Conservation (phyloP, 1,140 invertebrate species). For the Drosophila orosa region DNA sequence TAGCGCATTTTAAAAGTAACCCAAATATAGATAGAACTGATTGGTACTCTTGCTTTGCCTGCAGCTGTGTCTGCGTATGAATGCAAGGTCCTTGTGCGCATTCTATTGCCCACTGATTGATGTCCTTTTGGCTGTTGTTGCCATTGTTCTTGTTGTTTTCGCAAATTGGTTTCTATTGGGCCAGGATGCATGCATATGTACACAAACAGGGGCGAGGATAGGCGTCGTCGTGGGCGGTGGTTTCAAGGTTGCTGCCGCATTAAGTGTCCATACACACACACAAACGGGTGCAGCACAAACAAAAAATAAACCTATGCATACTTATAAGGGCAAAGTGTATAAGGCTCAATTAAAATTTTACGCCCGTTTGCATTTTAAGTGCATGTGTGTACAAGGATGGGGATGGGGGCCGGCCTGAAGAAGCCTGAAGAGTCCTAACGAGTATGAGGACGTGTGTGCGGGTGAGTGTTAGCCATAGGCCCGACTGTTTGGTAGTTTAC, state of each 20-base stretch:
- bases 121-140: slow-evolving; percentile 62
- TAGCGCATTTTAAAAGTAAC: background rate
- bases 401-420: background rate
- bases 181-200: slow-evolving; percentile 14
- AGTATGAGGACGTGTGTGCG: background rate
- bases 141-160: slow-evolving; percentile 49
- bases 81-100: slow-evolving; percentile 38
- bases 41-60: background rate
- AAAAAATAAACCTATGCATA: slow-evolving; percentile 63
- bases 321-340: slow-evolving; percentile 69
- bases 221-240: background rate
- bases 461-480: slow-evolving; percentile 34
- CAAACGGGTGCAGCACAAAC: slow-evolving; percentile 8
- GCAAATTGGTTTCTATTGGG: slow-evolving; percentile 54
- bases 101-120: slow-evolving; percentile 59
- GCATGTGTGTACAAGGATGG: slow-evolving; percentile 24
- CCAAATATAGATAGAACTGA: background rate
- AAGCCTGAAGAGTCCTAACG: slow-evolving; percentile 12
- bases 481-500: slow-evolving; percentile 24
- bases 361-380: slow-evolving; percentile 74
- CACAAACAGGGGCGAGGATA: background rate
- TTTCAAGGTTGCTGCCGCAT: slow-evolving; percentile 67
- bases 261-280: slow-evolving; percentile 31
- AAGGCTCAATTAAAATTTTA: slow-evolving; percentile 82
- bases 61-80: background rate